Evolutionary conservation across 1,140 invertebrate species (phyloP), one percentile per base, ranked within the genome.

Genomic region (Calliopsis andreniformis): DNA sequence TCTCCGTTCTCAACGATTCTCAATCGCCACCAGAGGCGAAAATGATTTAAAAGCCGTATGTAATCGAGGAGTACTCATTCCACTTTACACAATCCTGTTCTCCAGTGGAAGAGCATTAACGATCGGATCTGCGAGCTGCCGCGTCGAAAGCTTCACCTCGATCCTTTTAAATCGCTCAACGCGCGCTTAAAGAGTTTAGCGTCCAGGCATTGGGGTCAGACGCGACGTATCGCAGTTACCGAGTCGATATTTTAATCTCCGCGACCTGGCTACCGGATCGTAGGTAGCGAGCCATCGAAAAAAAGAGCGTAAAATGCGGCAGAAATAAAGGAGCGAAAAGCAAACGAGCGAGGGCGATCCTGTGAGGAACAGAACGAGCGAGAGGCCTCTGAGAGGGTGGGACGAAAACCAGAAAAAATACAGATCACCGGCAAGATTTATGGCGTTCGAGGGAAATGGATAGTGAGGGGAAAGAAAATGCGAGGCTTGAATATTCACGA

Each of bases 171-270:
- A 70, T 63, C 63, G 53, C 45, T 64, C 45, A 71, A 63, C 53
- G 55, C 42, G 55, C 76, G 55, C 39, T 70, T 85, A 87, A 86
- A 84, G 79, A 79, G 79, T 87, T 88, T 87, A 87, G 63, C 73
- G 56, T 47, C 61, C 30, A 30, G 77, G 64, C 82, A 83, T 84
- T 70, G 79, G 79, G 82, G 82, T 80, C 82, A 84, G 58, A 79
- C 51, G 76, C 78, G 67, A 78, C 56, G 80, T 85, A 86, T 88
- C 86, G 80, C 87, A 82, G 78, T 86, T 86, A 84, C 70, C 78
- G 72, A 89, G 88, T 91, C 89, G 89, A 91, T 91, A 90, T 91
- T 91, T 90, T 91, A 89, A 90, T 91, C 89, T 89, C 85, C 86
- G 82, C 80, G 85, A 86, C 82, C 82, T 84, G 78, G 83, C 66